Percentiles rank a stretch among this genome's conserved stretches.
Conservation (phyloP, 2,797 vertebrate genomes). For the Notolabrus celidotus region DNA sequence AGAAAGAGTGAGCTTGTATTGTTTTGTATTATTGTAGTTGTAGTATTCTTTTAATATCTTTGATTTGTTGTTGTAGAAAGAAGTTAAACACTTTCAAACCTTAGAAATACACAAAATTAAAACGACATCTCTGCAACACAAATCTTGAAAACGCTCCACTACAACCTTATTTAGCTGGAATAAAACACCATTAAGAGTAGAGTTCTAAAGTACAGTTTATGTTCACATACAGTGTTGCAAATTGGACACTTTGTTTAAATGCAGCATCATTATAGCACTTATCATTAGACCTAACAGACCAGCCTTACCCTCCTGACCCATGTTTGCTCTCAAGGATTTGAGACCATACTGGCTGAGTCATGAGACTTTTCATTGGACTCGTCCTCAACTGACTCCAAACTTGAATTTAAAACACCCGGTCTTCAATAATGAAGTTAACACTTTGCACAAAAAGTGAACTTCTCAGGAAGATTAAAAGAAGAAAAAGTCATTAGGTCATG, state of each 20-base stretch:
- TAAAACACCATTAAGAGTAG: too few species aligned
- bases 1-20: too few species aligned
- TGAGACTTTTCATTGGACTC: background rate
- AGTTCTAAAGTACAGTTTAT: too few species aligned
- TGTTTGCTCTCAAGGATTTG: background rate
- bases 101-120: too few species aligned
- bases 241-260: background rate
- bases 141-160: too few species aligned
- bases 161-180: too few species aligned
- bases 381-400: background rate
- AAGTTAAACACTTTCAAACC: too few species aligned
- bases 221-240: too few species aligned
- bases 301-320: background rate
- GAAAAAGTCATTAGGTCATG: conserved; percentile 1
- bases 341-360: background rate
- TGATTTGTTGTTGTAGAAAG: too few species aligned
- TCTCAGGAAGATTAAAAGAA: background rate
- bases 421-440: background rate
- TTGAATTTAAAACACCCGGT: background rate
- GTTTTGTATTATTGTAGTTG: too few species aligned
- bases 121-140: too few species aligned
- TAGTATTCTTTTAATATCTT: too few species aligned
- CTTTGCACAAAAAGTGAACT: background rate
- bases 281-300: background rate
- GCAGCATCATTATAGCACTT: background rate